Evolutionary conservation across 1,140 invertebrate species (phyloP).

Genomic region (Coboldia fuscipes): DNA sequence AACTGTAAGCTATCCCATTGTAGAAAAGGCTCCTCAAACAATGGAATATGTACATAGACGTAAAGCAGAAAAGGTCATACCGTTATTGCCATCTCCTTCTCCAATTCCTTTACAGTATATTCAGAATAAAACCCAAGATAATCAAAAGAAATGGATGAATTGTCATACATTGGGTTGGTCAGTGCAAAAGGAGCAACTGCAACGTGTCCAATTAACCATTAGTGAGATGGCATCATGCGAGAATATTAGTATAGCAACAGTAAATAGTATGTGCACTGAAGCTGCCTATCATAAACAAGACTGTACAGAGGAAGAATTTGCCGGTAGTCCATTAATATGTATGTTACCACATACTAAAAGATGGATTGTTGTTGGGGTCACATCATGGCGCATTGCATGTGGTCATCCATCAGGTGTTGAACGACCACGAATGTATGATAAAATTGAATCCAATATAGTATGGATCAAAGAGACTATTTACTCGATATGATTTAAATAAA

Average conservation of each 20-base stretch:
- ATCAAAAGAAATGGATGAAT: too few relatives aligned
- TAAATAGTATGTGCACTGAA: conserved; percentile 64
- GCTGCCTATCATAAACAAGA: conserved; percentile 54
- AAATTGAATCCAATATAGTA: conserved; percentile 53
- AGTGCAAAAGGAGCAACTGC: conserved; percentile 52
- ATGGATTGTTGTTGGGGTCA: conserved; percentile 53
- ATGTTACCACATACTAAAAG: conserved; percentile 33
- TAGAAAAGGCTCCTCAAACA: too few relatives aligned
- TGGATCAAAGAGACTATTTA: conserved; percentile 53
- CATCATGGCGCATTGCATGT: conserved; percentile 65
- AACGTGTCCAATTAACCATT: conserved; percentile 48
- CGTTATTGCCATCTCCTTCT: too few relatives aligned
- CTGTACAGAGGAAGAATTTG: conserved; percentile 66
- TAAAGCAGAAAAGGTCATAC: too few relatives aligned
- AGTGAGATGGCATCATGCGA: conserved; percentile 58
- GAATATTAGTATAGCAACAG: conserved; percentile 59
- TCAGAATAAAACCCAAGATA: too few relatives aligned
- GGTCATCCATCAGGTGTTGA: conserved; percentile 38
- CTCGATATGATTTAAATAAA: conserved; percentile 8
- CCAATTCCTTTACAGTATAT: too few relatives aligned
- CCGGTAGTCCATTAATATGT: conserved; percentile 66
- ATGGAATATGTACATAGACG: too few relatives aligned
- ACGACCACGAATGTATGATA: conserved; percentile 57
- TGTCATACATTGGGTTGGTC: conserved; percentile 71
- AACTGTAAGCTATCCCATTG: too few relatives aligned